A percentile compares a stretch with the other conserved stretches of the same genome.
Evolutionary conservation across 2,113 vertebrate species (phyloP).

Genomic region (Cettia cetti): DNA sequence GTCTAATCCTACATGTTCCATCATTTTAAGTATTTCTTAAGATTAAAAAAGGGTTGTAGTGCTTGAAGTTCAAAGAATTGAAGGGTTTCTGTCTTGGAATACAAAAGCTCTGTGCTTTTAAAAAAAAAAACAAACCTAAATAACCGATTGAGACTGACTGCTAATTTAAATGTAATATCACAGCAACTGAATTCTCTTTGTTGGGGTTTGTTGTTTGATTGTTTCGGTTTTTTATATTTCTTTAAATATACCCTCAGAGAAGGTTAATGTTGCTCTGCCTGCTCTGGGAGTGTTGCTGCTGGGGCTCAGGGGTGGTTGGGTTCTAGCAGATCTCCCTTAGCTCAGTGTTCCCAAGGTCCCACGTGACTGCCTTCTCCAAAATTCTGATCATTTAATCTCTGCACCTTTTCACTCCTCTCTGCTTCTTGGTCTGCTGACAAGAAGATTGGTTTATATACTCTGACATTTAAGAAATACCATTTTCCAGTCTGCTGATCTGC

Average conservation of each 20-base stretch:
- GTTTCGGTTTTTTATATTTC: background rate
- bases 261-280: background rate
- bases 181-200: background rate
- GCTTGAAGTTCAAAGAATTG: background rate
- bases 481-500: slow-evolving; percentile 48
- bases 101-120: background rate
- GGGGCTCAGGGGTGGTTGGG: background rate
- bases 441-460: slow-evolving; percentile 32
- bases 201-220: background rate
- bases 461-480: slow-evolving; percentile 59
- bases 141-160: background rate
- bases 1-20: background rate
- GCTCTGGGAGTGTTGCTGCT: background rate
- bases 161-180: background rate
- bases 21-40: background rate
- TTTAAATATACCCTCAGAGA: background rate
- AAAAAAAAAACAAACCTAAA: background rate
- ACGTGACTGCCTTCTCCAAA: background rate
- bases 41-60: background rate
- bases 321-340: background rate
- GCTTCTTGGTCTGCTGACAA: slow-evolving; percentile 23
- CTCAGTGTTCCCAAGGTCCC: rapidly evolving
- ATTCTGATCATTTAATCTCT: background rate
- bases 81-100: background rate
- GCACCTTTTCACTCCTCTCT: slow-evolving; percentile 1